Base-by-base conservation (phyloP, 2,888 invertebrate genomes). In the Clitarchus hookeri region DNA sequence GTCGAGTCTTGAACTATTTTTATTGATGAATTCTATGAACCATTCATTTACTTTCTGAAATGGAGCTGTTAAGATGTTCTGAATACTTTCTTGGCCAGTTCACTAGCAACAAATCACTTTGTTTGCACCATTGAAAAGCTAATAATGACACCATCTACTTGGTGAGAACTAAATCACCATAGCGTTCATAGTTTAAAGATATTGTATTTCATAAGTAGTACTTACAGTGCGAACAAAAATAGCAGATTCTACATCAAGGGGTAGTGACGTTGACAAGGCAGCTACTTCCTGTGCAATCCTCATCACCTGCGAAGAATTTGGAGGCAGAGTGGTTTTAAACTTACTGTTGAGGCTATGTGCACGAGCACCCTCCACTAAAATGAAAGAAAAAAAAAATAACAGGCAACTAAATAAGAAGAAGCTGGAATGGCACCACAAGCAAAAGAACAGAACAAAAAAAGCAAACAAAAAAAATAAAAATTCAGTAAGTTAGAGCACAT, bases 281-380 rank as follows among this genome's bases (percentile, higher is more conserved):
- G 88, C 88, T 87, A 88, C 86, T 88, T 88, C 88, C 85, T 88
- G 88, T 54, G 88, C 88, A 54, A 88, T 88, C 77, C 88, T 86
- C 87, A 87, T 87, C 86, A 88, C 85, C 87, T 88, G 88, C 83
- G 86, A 83, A 85, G 87, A 65, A 87, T 86, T 84, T 83, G 88
- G 88, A 84, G 85, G 85, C 83, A 86, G 78, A 80, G 87, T 86
- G 82, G 85, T 87, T 85, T 85, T 86, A 87, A 88, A 88, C 77
- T 84, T 83, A 77, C 26, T 79, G 87, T 85, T 87, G 86, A 85
- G 87, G 85, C 86, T 65, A 86, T 88, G 88, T 85, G 87, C 84
- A 83, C 79, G 84, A 80, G 87, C 86, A 85, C 87, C 88, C 79
- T 84, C 87, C 87, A 88, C 87, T 87, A 88, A 87, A 88, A 88